Percentiles rank a stretch among this genome's conserved stretches.
These are phyloP conservation scores for Hiodon tergisus DNA, from an alignment of 2,113 vertebrate genomes.

Conservation along the genomic window DNA sequence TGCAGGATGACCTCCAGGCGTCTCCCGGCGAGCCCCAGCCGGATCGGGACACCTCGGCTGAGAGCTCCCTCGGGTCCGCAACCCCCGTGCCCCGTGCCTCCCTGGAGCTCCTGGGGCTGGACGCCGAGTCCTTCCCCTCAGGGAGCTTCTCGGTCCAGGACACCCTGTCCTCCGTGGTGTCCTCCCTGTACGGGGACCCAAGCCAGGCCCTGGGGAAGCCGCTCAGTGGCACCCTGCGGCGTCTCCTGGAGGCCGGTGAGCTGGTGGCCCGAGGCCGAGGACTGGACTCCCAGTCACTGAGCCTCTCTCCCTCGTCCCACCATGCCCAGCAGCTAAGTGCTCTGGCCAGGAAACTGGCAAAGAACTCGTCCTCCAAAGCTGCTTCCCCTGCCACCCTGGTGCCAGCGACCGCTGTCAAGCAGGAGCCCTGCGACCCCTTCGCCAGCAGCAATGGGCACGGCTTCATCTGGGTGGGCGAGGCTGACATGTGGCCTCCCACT, in stretches of 20 bases:
- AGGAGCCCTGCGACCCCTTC: constrained; percentile 21
- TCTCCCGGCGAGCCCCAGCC: constrained; percentile 68
- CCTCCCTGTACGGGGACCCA: constrained; percentile 68
- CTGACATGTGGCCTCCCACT: constrained; percentile 74
- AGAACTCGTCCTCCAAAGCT: constrained; percentile 40
- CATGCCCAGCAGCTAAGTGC: constrained; percentile 76
- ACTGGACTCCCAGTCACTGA: constrained; percentile 56
- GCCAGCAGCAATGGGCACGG: constrained; percentile 56
- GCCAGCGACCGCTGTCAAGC: neutral
- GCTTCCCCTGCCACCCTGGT: neutral
- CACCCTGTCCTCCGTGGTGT: constrained; percentile 67
- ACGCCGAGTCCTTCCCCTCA: constrained; percentile 61
- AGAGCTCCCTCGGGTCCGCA: constrained; percentile 82
- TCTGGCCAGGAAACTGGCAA: constrained; percentile 73
- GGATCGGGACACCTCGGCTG: constrained; percentile 76
- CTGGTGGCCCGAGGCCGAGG: constrained; percentile 56
- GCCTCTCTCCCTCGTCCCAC: constrained; percentile 67
- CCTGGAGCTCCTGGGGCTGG: constrained; percentile 76
- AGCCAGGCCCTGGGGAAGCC: constrained; percentile 68
- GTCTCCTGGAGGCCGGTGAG: constrained; percentile 84
- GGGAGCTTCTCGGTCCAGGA: constrained; percentile 73
- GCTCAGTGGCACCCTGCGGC: constrained; percentile 88
- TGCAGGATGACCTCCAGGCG: constrained; percentile 84
- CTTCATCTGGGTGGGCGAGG: constrained; percentile 67
- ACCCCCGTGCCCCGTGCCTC: constrained; percentile 82